Base-by-base conservation (phyloP, 2,797 vertebrate genomes). In the Sus cebifrons region DNA sequence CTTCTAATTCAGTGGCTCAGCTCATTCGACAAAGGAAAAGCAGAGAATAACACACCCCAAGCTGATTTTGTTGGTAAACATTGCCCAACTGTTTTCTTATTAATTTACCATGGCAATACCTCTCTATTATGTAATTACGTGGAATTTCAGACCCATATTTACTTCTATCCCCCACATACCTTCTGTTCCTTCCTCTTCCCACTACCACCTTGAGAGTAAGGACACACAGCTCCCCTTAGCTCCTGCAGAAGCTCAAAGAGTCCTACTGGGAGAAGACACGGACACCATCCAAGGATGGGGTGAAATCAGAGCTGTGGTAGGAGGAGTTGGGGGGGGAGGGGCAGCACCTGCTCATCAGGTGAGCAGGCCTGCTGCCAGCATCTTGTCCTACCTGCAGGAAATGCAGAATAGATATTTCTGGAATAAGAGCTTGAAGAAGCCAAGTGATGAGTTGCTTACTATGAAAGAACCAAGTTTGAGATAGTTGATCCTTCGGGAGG, bases 71-170 rank as follows among this genome's bases (percentile, higher is more conserved):
- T 98, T 77, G 94, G 93, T 93, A 98, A 98, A 98, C 97, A 97
- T 85, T 77, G 68, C 73, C 97, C 97, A 96, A 97, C 98, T 97
- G 98, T 97, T 97, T 97, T 95, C 95, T 94, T 97, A 97, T 96
- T 97, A 97, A 94, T 96, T 96, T 97, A 98, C 97, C 97, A 97
- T 97, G 96, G 97, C 96, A 98, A 70, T 73, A 96, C 95, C 96
- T 97, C 95, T 71, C 97, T 25, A 92, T 70, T 95, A 49, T 94
- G 94, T 89, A 94, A 65, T 97, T 94, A 94, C 44, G 88, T 89
- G 94, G 92, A 78, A 91, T 95, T 96, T 87, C 93, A 96, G 97
- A 83, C 56, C 93, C 75, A 1, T 97, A 60, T 97, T 97, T 98
- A 96, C 87, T 93, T 40, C 89, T 68, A 36, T 84, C 96, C 97